Percentiles rank a stretch among this genome's conserved stretches.
These are phyloP conservation scores for Halichondria panicea DNA, from an alignment of 37 sponge, comb jelly and placozoan genomes.

Conservation along the genomic window DNA sequence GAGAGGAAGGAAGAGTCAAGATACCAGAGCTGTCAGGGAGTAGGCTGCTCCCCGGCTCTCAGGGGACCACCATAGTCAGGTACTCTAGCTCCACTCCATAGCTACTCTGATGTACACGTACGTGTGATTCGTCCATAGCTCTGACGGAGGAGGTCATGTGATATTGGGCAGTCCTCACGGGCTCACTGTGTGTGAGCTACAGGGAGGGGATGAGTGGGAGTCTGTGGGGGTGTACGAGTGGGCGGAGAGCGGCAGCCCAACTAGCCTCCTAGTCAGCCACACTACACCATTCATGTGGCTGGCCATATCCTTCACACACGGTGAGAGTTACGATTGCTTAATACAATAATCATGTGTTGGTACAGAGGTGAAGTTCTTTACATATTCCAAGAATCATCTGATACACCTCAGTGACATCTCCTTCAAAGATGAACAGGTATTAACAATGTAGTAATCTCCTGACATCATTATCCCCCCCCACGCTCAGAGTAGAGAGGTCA, in stretches of 20 bases:
- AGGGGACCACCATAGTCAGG: no score
- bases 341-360: background rate
- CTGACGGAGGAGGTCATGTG: background rate
- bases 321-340: no score
- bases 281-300: no score
- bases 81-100: no score
- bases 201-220: background rate
- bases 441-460: background rate
- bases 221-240: background rate
- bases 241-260: no score
- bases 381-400: background rate
- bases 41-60: no score
- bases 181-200: background rate
- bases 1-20: slow-evolving; percentile 12
- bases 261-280: no score
- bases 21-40: slow-evolving; percentile 10
- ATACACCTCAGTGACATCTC: slow-evolving; percentile 2
- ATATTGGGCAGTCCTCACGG: slow-evolving; percentile 1
- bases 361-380: slow-evolving; percentile 16
- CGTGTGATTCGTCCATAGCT: background rate
- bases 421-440: background rate
- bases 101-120: no score
- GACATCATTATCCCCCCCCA: slow-evolving; percentile 9
- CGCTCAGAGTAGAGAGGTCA: no score
- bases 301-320: no score